Evolutionary conservation across 2,797 vertebrate genomes (phyloP), one percentile per base, ranked within the genome.

Genomic region (Syngnathus rostellatus): DNA sequence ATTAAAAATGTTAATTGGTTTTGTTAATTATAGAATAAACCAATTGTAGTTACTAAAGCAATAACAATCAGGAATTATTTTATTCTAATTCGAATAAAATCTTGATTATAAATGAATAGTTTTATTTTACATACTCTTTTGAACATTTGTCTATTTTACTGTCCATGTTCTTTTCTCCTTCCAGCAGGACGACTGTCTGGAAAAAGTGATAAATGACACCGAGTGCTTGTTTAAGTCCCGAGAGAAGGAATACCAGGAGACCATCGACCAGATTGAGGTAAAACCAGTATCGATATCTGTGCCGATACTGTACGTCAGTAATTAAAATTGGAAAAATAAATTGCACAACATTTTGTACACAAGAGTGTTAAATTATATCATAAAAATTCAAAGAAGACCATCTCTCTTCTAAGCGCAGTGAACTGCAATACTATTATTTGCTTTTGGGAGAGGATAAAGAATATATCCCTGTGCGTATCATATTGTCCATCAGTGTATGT

Each of bases 161-260:
- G 11, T 40, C 14, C 14, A 5, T 25, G 2, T 41, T 9, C 2
- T 11, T 43, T 23, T 38, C 48, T 40, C 9, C 6, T 12, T 23
- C 37, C 11, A 39, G 5, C 92, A 94, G 83, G 97, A 98, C 0
- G 96, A 98, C 81, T 95, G 93, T 77, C 88, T 99, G 85, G 96
- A 99, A 82, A 94, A 98, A 77, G 96, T 99, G 84, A 99, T 99
- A 78, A 96, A 93, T 66, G 97, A 98, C 78, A 99, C 97, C 0
- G 97, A 99, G 72, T 98, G 94, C 0, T 88, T 99, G 69, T 99
- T 98, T 89, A 97, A 97, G 79, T 94, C 92, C 77, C 83, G 97
- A 45, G 97, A 99, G 90, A 97, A 95, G 79, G 97, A 99, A 72
- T 99, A 98, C 84, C 97, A 99, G 78, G 94, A 98, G 86, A 99